Evolutionary conservation across 2,797 vertebrate genomes (phyloP).

Genomic region (Lithobates pipiens): DNA sequence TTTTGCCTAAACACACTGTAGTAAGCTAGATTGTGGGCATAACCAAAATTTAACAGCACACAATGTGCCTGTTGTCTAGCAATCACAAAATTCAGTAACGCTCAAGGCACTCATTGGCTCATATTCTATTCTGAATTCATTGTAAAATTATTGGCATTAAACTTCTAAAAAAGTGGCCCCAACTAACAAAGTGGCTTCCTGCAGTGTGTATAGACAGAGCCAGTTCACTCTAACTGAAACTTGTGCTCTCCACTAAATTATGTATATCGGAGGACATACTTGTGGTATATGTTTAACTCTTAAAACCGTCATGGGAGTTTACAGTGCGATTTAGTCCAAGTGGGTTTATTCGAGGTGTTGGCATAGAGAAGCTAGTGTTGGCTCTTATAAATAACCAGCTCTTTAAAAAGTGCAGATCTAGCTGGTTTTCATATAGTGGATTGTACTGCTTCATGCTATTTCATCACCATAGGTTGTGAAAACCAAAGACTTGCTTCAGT

Average conservation of each 20-base stretch:
- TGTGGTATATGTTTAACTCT: background rate
- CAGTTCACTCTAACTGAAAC: background rate
- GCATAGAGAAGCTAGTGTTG: background rate
- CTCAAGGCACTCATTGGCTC: background rate
- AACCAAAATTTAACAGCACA: background rate
- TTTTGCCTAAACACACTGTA: background rate
- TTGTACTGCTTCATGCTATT: constrained; percentile 73
- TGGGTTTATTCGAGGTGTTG: constrained; percentile 24
- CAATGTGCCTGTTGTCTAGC: background rate
- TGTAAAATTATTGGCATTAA: background rate
- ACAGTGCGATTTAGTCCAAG: constrained; percentile 23
- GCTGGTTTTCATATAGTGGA: constrained; percentile 76
- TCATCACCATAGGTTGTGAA: constrained; percentile 81
- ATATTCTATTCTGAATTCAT: background rate
- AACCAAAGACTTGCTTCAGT: constrained; percentile 98
- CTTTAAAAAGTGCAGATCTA: constrained; percentile 66
- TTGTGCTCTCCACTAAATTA: background rate
- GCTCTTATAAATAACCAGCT: background rate
- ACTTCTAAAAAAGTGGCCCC: background rate
- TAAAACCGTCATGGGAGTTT: background rate
- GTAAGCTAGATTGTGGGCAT: background rate
- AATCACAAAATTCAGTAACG: background rate
- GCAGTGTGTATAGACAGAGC: background rate
- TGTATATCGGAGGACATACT: background rate
- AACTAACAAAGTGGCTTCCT: background rate